phyloP scores from a whole-genome alignment of 2,113 vertebrate species.

The Lophochroa leadbeateri region DNA sequence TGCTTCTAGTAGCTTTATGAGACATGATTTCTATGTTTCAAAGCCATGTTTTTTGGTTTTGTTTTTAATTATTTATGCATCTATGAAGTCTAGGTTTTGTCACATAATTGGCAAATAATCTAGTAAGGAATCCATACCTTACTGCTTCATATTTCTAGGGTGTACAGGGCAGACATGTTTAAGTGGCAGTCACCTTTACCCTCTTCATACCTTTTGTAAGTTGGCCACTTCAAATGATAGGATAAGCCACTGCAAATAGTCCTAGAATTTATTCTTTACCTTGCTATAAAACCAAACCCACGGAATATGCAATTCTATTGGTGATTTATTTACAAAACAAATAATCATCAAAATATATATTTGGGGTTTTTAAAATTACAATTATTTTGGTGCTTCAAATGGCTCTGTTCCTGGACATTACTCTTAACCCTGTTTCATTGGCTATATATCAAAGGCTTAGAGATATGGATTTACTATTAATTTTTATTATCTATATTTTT shows the following conservation, averaged over 20 bases:
- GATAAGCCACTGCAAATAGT: background rate
- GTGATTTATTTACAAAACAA: background rate
- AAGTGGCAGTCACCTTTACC: background rate
- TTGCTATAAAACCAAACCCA: background rate
- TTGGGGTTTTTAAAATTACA: background rate
- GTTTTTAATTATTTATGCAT: fast-evolving
- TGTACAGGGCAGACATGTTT: background rate
- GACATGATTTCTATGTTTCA: background rate
- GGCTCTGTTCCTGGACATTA: background rate
- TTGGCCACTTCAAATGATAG: no score
- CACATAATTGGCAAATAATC: background rate
- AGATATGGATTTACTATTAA: background rate
- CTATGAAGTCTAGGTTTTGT: background rate
- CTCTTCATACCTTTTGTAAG: fast-evolving
- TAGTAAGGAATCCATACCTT: background rate
- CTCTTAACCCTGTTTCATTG: background rate
- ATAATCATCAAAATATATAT: background rate
- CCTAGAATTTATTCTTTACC: background rate
- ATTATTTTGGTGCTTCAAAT: background rate
- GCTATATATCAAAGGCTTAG: background rate
- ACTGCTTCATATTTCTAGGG: background rate
- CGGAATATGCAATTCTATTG: background rate
- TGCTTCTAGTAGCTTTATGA: background rate
- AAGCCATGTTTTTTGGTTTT: background rate
- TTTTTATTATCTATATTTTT: background rate